Base-by-base conservation (phyloP, 1,140 invertebrate species). In the Gonatopus flavifemur region DNA sequence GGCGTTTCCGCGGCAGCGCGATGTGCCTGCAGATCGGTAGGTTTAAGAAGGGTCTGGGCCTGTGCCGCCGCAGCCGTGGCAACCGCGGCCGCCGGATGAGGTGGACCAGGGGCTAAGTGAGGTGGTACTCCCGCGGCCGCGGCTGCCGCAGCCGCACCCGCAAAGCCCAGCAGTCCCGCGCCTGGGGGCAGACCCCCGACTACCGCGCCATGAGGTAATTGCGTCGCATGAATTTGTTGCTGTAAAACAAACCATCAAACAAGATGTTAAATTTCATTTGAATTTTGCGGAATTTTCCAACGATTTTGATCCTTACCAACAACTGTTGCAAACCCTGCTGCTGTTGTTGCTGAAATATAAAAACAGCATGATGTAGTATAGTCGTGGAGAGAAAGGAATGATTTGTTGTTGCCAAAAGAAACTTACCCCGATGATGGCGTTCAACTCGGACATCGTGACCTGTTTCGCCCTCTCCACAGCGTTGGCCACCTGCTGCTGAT, bases 381-480 rank as follows among this genome's bases (percentile, higher is more conserved):
- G 2, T 1, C 10, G 33, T 5, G 15, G 30, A 31, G 9, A 18
- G 15, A 35, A 18, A 35, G 4, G 13, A 7, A 12, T 31, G 15
- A 6, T 2, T 28, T 28, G 25, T 6, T n/a, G n/a, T n/a, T n/a
- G n/a, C n/a, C n/a, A n/a, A 38, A 24, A 32, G 41, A 42, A 58
- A 83, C 86, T 88, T 83, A 93, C 89, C 82, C 89, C 88, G 67
- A 93, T 91, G 67, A 93, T 91, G 58, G 88, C 85, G 77, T 94
- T 95, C 52, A 96, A 81, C 81, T 96, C 93, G 32, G 91, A 86
- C 89, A 95, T 94, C 55, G 93, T 95, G 57, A 98, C 91, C 81
- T 96, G 93, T 79, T 97, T 96, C 30, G 94, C 94, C 76, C 94
- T 81, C 67, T 98, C 94, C 20, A 97, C 90, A 3, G 94, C 93